Evolutionary conservation across 2,888 invertebrate genomes (phyloP), one percentile per base, ranked within the genome.

Genomic region (Tachina fera): DNA sequence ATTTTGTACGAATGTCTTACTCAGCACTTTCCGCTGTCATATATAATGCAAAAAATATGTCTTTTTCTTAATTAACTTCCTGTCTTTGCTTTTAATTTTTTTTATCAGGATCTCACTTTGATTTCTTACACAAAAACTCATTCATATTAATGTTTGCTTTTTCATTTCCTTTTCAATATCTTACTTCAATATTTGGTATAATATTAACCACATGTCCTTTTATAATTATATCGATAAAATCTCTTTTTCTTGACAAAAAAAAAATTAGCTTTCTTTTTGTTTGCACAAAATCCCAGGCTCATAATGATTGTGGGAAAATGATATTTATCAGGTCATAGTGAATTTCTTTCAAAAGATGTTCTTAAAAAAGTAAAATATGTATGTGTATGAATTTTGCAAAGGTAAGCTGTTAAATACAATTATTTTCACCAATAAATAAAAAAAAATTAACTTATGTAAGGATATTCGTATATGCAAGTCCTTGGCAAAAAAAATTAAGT

Each of bases 31-130:
- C 16, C 51, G 16, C 6, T 14, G 6, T 49, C 14, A 0, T 1
- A 31, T 31, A 31, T 49, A 4, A 49, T 14, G 49, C 4, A 3
- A 49, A 49, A 49, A 5, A 49, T 14, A 5, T 41, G 11, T 43
- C 3, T 3, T 45, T 71, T 56, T 10, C 43, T 75, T 65, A 65
- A 75, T 75, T 56, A 65, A 75, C 43, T 75, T 65, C 16, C 60
- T 47, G n/a, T 31, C 31, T 65, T 65, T 49, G 11, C 19, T 56
- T 22, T 43, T 22, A 11, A 8, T 6, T 16, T 31, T 16, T 65
- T 16, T 47, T 31, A 39, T 9, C 31, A 41, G 11, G 4, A 3
- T 41, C 14, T 41, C 19, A 8, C 14, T 60, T n/a, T 39, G 11
- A 41, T 53, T 41, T 16, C 61, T 41, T 43, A 51, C 14, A 14